Evolutionary conservation across 2,888 invertebrate species (phyloP).

Genomic region (Caenorhabditis sinica): DNA sequence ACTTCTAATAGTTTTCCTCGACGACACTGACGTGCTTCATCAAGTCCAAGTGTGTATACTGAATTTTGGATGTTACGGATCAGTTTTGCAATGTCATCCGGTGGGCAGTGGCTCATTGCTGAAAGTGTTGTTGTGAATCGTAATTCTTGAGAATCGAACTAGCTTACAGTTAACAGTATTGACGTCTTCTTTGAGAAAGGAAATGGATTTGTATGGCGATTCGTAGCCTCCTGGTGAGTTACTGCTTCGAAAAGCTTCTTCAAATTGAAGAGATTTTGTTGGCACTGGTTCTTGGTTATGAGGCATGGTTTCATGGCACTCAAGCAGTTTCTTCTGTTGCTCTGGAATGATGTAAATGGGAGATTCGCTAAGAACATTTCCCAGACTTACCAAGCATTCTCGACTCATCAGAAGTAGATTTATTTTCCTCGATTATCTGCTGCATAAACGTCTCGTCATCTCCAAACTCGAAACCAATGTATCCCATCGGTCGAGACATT

Average conservation of each 20-base stretch:
- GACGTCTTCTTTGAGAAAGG: slow-evolving; percentile 61
- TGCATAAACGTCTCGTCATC: slow-evolving; percentile 48
- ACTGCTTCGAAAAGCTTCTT: slow-evolving; percentile 50
- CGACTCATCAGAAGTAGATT: slow-evolving; percentile 3
- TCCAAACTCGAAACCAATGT: slow-evolving; percentile 48
- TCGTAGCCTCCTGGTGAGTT: slow-evolving; percentile 37
- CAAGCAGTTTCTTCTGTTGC: slow-evolving; percentile 45
- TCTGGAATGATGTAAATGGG: slow-evolving; percentile 13
- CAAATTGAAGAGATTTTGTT: slow-evolving; percentile 55
- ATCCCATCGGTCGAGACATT: slow-evolving; percentile 50
- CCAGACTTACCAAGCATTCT: slow-evolving; percentile 32
- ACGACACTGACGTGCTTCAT: slow-evolving; percentile 65
- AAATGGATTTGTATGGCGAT: slow-evolving; percentile 51
- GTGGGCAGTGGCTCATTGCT: slow-evolving; percentile 65
- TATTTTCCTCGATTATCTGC: slow-evolving; percentile 35
- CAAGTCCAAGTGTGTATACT: slow-evolving; percentile 60
- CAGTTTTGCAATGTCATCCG: slow-evolving; percentile 65
- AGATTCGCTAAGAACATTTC: background rate
- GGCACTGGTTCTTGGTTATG: slow-evolving; percentile 56
- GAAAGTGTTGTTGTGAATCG: background rate
- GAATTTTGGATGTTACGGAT: slow-evolving; percentile 66
- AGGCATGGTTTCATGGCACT: slow-evolving; percentile 55
- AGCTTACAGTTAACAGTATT: slow-evolving; percentile 56
- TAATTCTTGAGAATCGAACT: background rate
- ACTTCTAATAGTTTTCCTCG: slow-evolving; percentile 61